Evolutionary conservation across 2,113 vertebrate genomes (phyloP).

Genomic region (Cyanoliseus patagonus): DNA sequence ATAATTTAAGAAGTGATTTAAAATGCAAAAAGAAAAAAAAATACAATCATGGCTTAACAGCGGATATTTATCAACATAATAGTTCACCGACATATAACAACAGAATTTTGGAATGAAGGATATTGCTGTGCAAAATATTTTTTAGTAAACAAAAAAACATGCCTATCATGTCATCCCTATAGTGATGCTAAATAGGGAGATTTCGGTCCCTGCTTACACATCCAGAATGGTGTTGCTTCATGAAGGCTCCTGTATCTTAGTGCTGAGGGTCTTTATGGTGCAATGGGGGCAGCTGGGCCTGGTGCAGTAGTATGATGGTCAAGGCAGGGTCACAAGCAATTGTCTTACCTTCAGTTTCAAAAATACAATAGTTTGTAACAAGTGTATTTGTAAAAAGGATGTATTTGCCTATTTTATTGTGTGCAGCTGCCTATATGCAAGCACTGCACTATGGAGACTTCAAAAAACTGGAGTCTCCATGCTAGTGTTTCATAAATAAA

Average conservation of each 20-base stretch:
- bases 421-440: not conserved
- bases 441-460: fast-evolving
- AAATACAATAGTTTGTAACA: not conserved
- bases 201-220: not conserved
- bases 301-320: not conserved
- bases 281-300: fast-evolving
- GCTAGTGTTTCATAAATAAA: not conserved
- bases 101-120: not conserved
- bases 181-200: not conserved
- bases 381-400: not conserved
- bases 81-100: not conserved
- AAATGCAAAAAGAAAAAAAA: not conserved
- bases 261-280: not conserved
- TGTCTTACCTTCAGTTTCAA: not conserved
- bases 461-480: not conserved
- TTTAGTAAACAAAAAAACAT: not conserved
- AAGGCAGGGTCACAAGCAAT: not conserved
- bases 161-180: fast-evolving
- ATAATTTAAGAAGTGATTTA: not conserved
- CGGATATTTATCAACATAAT: not conserved
- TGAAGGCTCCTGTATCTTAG: fast-evolving
- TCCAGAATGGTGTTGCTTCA: not conserved
- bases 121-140: not conserved
- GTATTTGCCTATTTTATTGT: not conserved
- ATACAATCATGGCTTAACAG: not conserved